Evolutionary conservation across 2,797 vertebrate genomes (phyloP).

Genomic region (Ambastaia sidthimunki): DNA sequence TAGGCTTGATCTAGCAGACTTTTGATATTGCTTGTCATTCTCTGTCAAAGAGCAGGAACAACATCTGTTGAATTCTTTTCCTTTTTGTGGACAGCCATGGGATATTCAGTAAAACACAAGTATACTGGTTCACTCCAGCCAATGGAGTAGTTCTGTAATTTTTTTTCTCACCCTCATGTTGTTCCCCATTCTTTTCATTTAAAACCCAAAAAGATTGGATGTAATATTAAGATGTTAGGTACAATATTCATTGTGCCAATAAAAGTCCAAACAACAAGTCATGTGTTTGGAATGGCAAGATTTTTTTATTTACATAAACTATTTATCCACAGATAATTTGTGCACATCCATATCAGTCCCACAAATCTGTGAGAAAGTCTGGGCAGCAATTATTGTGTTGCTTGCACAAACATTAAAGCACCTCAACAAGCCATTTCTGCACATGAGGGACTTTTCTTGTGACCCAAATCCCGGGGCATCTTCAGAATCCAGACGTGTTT

Average conservation of each 20-base stretch:
- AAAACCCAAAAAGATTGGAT: not conserved
- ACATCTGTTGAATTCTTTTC: slow-evolving; percentile 29
- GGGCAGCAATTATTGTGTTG: slow-evolving; percentile 54
- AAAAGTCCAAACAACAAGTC: not conserved
- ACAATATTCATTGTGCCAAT: not conserved
- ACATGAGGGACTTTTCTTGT: slow-evolving; percentile 69
- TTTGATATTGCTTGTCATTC: not conserved
- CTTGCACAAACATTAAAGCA: slow-evolving; percentile 51
- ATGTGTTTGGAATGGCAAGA: not conserved
- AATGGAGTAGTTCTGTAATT: not conserved
- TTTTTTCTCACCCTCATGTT: not conserved
- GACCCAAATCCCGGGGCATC: slow-evolving; percentile 64
- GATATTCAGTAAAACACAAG: slow-evolving; percentile 45
- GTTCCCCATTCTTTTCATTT: not conserved
- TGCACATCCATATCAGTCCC: not conserved
- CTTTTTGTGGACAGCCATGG: slow-evolving; percentile 30
- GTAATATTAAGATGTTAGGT: too few relatives aligned
- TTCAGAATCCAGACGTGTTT: slow-evolving; percentile 68
- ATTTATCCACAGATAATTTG: slow-evolving; percentile 8
- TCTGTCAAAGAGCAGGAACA: slow-evolving; percentile 24
- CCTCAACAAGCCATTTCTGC: slow-evolving; percentile 27
- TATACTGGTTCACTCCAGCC: slow-evolving; percentile 31
- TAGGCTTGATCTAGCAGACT: not conserved
- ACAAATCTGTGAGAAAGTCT: slow-evolving; percentile 10
- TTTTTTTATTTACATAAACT: not conserved